phyloP scores from a whole-genome alignment of 2,888 invertebrate genomes.

The Blastobasis adustella region DNA sequence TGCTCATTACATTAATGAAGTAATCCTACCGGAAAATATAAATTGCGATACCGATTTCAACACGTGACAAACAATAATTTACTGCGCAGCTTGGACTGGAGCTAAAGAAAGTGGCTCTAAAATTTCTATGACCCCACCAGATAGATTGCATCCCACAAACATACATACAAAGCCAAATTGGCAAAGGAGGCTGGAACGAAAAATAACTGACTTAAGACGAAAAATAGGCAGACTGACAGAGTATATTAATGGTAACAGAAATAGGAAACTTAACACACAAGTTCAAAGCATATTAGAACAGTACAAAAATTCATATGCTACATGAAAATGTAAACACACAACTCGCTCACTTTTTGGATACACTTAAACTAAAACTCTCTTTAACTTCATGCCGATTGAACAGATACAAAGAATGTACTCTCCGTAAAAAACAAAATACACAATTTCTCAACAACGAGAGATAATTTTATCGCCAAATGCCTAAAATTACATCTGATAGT shows the following conservation, averaged over 20 bases:
- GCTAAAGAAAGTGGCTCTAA: constrained; percentile 4
- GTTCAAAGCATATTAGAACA: constrained; percentile 6
- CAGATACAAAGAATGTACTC: constrained; percentile 8
- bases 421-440: constrained; percentile 11
- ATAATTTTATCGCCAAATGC: constrained; percentile 7
- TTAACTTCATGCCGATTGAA: constrained; percentile 2
- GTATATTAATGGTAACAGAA: constrained; percentile 8
- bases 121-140: not conserved
- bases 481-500: not conserved
- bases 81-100: constrained; percentile 10
- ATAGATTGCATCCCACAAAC: no score
- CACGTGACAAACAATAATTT: constrained; percentile 6
- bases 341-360: constrained; percentile 6
- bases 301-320: constrained; percentile 7
- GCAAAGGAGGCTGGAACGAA: constrained; percentile 11
- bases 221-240: constrained; percentile 9
- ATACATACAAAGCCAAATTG: constrained; percentile 4
- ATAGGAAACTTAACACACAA: constrained; percentile 1
- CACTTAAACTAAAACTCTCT: constrained; percentile 9
- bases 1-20: constrained; percentile 6
- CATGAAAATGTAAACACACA: constrained; percentile 10
- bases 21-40: constrained; percentile 5
- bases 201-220: constrained; percentile 7
- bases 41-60: constrained; percentile 1
- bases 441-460: constrained; percentile 12